Evolutionary conservation across 30 jellyfish, hydroid and myxozoan species (phyloP).

Genomic region (Sanderia malayensis): DNA sequence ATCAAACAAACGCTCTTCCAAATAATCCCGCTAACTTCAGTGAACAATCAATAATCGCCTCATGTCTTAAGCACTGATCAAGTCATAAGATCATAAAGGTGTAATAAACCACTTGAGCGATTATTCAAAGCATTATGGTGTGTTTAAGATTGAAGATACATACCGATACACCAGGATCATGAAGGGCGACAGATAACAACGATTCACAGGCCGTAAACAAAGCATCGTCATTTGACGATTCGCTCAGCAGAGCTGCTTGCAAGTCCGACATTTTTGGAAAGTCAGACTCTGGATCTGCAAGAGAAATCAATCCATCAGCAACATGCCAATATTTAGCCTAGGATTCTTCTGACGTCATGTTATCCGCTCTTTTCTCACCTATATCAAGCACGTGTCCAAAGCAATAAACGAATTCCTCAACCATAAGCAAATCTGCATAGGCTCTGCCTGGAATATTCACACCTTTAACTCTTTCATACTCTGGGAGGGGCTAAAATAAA

Average conservation of each 20-base stretch:
- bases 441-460: conserved; percentile 88
- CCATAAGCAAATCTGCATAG: conserved; percentile 93
- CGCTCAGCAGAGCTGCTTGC: conserved; percentile 84
- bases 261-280: conserved; percentile 87
- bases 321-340: not conserved
- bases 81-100: too few relatives aligned
- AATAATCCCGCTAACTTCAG: too few relatives aligned
- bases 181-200: conserved; percentile 70
- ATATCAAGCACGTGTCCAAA: conserved; percentile 97
- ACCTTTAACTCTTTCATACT: conserved; percentile 60
- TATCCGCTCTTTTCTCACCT: too few relatives aligned
- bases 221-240: conserved; percentile 83
- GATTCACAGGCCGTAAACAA: conserved; percentile 84
- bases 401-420: conserved; percentile 84
- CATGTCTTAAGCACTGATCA: too few relatives aligned
- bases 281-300: conserved; percentile 77
- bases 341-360: too few relatives aligned
- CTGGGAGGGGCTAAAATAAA: conserved; percentile 78
- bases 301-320: too few relatives aligned
- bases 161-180: conserved; percentile 94
- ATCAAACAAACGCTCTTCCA: too few relatives aligned
- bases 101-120: too few relatives aligned
- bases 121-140: too few relatives aligned
- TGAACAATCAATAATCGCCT: too few relatives aligned
- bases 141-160: too few relatives aligned